Base-by-base conservation (phyloP, 2,888 invertebrate species). In the Rhogogaster chlorosoma region DNA sequence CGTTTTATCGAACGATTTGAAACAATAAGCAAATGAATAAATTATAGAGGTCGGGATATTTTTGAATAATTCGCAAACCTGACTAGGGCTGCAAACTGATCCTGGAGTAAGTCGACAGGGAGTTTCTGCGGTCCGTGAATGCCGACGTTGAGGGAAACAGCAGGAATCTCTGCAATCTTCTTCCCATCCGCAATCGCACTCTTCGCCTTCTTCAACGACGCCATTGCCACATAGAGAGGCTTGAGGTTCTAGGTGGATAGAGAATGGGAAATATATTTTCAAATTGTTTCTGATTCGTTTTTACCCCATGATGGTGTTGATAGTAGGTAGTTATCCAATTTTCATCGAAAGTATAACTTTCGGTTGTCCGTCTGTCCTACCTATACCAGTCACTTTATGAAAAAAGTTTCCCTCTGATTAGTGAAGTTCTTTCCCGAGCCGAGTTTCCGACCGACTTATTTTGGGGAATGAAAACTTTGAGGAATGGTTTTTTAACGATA, bases 101-200 rank as follows among this genome's bases (percentile, higher is more conserved):
- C 95, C 95, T 15, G 98, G 97, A 5, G 97, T 97, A 86, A 98
- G 95, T 80, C 96, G 97, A 94, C 99, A 99, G 0, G 98, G 98
- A 83, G 96, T 96, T 93, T 98, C 97, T 87, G 96, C 96, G 12
- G 95, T 91, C 80, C 97, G 96, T 6, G 97, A 96, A 89, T 97
- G 96, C 61, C 97, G 96, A 73, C 97, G 95, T 95, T 98, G 98
- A 53, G 99, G 98, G 89, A 97, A 97, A 93, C 99, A 99, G 93
- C 99, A 99, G 75, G 96, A 95, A 93, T 98, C 99, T 85, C 97
- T 96, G 93, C 99, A 99, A 93, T 99, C 99, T 90, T 98, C 98
- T 90, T 98, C 98, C 98, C 98, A 99, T 85, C 99, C 99, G 93
- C 99, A 99, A 94, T 99, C 99, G 93, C 99, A 99, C 93, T 99